Evolutionary conservation across 2,888 invertebrate genomes (phyloP), one percentile per base, ranked within the genome.

Genomic region (Polyommatus iphigenia): DNA sequence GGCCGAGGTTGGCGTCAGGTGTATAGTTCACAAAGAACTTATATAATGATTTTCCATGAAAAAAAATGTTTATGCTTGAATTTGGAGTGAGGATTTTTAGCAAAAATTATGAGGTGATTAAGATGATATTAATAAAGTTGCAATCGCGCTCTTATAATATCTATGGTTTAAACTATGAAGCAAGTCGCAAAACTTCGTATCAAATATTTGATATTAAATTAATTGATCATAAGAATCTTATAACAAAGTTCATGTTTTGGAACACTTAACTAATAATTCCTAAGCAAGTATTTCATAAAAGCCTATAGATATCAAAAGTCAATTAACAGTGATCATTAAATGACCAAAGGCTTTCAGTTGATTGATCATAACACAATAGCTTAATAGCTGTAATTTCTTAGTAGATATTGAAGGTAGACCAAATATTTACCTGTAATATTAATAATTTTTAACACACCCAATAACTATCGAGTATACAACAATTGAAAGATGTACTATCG

Each of bases 271-370:
- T 15, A 54, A 5, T 54, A 54, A 18, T 54, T 54, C 4, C 13
- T 54, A 18, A 54, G 10, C 3, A 46, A 46, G 46, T 10, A 46
- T 54, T 54, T 54, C 54, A 5, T 18, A 18, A 18, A 54, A 54
- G 59, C 59, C 7, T 59, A 20, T 24, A 20, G 20, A 13, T 50
- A 50, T 75, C 20, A 50, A 75, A 75, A 29, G 18, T 24, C 24
- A 75, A 54, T 50, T 29, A 54, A 75, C 29, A 24, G 50, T 29
- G 24, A 24, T 41, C 24, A 75, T 50, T 15, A 15, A 75, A 75
- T 29, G 46, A 24, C 29, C 13, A 10, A 73, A 29, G 73, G 75
- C 32, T 75, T 75, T 75, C 29, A 75, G 75, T 75, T 75, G 75
- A 75, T 75, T 75, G 29, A 18, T 50, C 13, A 73, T 46, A 50